Percentiles rank a stretch among this genome's conserved stretches.
phyloP scores from a whole-genome alignment of 30 jellyfish, hydroid and myxozoan genomes.

The Hydractinia symbiolongicarpus region DNA sequence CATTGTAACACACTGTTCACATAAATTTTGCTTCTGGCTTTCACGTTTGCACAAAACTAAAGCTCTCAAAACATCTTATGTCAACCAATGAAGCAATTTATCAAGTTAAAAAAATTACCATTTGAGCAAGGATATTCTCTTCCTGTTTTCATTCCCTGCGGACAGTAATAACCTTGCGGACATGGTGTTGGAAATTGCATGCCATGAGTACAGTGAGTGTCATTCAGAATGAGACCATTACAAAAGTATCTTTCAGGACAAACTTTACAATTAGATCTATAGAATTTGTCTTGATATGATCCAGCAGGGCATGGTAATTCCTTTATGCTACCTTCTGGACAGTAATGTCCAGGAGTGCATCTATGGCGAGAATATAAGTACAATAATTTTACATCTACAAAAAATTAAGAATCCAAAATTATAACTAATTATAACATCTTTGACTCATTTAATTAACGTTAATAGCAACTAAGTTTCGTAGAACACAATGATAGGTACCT shows the following conservation, averaged over 20 bases:
- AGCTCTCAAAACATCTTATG: neutral
- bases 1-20: too few relatives aligned
- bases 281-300: constrained; percentile 71
- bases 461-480: neutral
- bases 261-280: constrained; percentile 42
- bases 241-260: constrained; percentile 85
- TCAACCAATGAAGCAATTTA: neutral
- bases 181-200: constrained; percentile 22
- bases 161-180: constrained; percentile 88
- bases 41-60: neutral
- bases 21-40: too few relatives aligned
- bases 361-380: constrained; percentile 21
- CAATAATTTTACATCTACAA: too few relatives aligned
- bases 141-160: constrained; percentile 58
- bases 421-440: too few relatives aligned
- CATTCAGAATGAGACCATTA: constrained; percentile 66
- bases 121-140: constrained; percentile 65
- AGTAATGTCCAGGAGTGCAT: constrained; percentile 91
- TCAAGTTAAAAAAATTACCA: constrained; percentile 24
- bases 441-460: neutral
- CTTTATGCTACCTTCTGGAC: constrained; percentile 80
- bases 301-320: constrained; percentile 82
- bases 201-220: constrained; percentile 60
- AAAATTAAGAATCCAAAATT: too few relatives aligned
- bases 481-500: constrained; percentile 32